Base-by-base conservation (phyloP, 2,797 vertebrate genomes). In the Psittacula derbiana region DNA sequence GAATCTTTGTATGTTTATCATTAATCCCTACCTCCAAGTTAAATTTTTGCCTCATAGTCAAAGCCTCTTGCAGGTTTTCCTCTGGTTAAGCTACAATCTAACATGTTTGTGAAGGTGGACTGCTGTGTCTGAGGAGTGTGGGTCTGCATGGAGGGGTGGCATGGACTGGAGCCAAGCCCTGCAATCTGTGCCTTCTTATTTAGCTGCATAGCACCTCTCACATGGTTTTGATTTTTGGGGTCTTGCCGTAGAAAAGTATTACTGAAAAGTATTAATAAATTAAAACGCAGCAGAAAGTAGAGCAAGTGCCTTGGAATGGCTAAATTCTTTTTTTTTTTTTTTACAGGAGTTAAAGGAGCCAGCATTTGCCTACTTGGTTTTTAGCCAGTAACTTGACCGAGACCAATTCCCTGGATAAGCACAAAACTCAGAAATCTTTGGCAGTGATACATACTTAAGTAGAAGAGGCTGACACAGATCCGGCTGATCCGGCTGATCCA, bases 91-190 rank as follows among this genome's bases (percentile, higher is more conserved):
- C 38, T 66, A 24, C 0, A 4, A 16, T 16, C 10, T 28, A 55
- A 12, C 0, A 38, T 1, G 0, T 30, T 24, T 11, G 11, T 55
- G 40, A 55, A 60, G 31, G 27, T 49, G 38, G 16, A 47, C 4
- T 25, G 44, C 18, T 50, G n/a, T 28, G 14, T 13, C 49, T 16
- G 4, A 62, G 67, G 11, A 47, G 8, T 24, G 20, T 27, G 24
- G 8, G 1, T 69, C 49, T 53, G 15, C 11, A 12, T 5, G 38
- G 36, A 67, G 7, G 11, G 15, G 14, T 23, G 28, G 11, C 55
- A 25, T 7, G 19, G 28, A 31, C 27, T 47, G 53, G 5, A 79
- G 57, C 12, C 57, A 36, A 58, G 16, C 30, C 46, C 21, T 33
- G 4, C 10, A 53, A n/a, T 14, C 4, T 44, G 18, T 30, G 8